These are phyloP conservation scores for Pelodytes ibericus DNA, from an alignment of 2,797 vertebrate genomes.

Conservation along the genomic window DNA sequence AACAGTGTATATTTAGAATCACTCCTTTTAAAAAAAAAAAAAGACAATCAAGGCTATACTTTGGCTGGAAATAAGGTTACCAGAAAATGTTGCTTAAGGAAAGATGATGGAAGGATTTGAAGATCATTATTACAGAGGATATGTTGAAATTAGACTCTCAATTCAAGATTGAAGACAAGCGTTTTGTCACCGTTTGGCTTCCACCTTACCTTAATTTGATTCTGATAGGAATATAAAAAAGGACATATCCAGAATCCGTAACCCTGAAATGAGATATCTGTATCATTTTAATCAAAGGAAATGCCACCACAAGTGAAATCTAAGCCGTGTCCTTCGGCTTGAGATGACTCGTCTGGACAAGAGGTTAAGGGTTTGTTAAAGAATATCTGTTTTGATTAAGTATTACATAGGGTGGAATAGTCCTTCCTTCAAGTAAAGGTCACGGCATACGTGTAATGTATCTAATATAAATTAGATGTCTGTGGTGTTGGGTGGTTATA, in stretches of 20 bases:
- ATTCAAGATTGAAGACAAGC: constrained; percentile 67
- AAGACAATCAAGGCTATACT: constrained; percentile 64
- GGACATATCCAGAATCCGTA: constrained; percentile 69
- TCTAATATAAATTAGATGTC: constrained; percentile 78
- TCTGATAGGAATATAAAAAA: constrained; percentile 77
- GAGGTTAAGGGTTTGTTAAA: constrained; percentile 79
- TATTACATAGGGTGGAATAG: constrained; percentile 75
- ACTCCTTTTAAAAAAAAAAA: constrained; percentile 65
- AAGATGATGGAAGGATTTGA: constrained; percentile 71
- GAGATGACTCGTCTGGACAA: constrained; percentile 65
- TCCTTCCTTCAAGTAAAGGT: constrained; percentile 74
- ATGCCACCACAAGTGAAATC: constrained; percentile 70
- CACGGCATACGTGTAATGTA: constrained; percentile 70
- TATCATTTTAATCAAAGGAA: constrained; percentile 79
- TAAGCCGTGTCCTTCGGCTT: constrained; percentile 71
- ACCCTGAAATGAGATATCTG: constrained; percentile 71
- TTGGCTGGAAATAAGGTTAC: constrained; percentile 69
- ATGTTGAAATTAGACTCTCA: constrained; percentile 71
- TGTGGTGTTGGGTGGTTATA: constrained; percentile 74
- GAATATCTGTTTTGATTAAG: constrained; percentile 80
- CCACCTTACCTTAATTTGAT: constrained; percentile 73
- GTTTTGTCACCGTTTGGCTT: constrained; percentile 68
- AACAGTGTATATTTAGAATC: constrained; percentile 71
- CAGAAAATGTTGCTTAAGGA: constrained; percentile 69
- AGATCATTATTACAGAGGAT: constrained; percentile 69